phyloP scores from a whole-genome alignment of 2,797 vertebrate genomes.

The Macrochelys suwanniensis region DNA sequence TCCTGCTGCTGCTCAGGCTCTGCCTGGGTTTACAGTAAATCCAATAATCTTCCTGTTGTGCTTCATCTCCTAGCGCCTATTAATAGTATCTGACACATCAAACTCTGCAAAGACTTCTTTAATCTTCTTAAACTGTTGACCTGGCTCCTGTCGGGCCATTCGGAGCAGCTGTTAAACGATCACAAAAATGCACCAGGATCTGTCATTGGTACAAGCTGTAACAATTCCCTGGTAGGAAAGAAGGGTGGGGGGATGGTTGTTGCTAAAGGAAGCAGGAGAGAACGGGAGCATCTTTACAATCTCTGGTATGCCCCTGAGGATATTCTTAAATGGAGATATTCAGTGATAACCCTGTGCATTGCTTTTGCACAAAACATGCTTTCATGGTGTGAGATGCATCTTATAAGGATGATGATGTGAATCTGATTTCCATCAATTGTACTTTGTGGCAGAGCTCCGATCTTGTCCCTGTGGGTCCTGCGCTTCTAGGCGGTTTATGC shows the following conservation, averaged over 20 bases:
- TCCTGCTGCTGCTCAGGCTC: background rate
- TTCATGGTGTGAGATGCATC: background rate
- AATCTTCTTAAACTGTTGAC: conserved; percentile 14
- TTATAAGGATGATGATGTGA: background rate
- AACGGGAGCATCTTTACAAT: background rate
- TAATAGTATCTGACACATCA: background rate
- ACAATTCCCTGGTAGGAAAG: background rate
- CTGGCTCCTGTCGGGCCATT: background rate
- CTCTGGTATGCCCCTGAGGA: background rate
- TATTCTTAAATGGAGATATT: background rate
- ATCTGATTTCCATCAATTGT: background rate
- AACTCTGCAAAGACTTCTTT: background rate
- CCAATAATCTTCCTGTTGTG: background rate
- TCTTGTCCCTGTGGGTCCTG: too few relatives aligned
- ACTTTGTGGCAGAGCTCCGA: too few relatives aligned
- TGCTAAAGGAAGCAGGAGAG: background rate
- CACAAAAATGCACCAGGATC: background rate
- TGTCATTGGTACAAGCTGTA: background rate
- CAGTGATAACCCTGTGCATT: background rate
- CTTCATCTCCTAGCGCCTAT: background rate
- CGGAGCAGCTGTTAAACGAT: background rate
- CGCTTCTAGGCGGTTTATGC: too few relatives aligned
- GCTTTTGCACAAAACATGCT: background rate
- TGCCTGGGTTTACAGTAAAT: background rate
- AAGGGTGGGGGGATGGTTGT: background rate